These are phyloP conservation scores for Xestobium rufovillosum DNA, from an alignment of 2,888 invertebrate genomes.

Conservation along the genomic window DNA sequence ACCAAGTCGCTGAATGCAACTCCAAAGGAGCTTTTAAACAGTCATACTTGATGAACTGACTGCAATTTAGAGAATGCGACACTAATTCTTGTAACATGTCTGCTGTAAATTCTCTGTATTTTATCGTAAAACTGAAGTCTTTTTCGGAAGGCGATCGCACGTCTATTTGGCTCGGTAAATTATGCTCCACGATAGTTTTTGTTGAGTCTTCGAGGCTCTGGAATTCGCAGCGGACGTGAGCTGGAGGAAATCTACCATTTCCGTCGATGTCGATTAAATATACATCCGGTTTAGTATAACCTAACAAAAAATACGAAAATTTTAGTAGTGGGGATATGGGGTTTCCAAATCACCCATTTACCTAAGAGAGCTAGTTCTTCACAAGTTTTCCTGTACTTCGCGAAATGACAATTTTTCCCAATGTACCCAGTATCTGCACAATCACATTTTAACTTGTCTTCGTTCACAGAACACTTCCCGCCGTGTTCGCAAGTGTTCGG, in stretches of 20 bases:
- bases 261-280: conserved; percentile 92
- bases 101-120: conserved; percentile 81
- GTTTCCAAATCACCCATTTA: too few relatives aligned
- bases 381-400: conserved; percentile 83
- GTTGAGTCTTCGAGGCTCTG: conserved; percentile 78
- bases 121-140: conserved; percentile 79
- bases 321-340: too few relatives aligned
- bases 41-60: conserved; percentile 84
- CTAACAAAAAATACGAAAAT: conserved; percentile 24
- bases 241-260: conserved; percentile 85
- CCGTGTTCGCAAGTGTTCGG: conserved; percentile 91
- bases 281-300: conserved; percentile 83
- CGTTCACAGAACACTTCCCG: conserved; percentile 82
- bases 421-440: conserved; percentile 86
- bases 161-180: conserved; percentile 83
- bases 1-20: conserved; percentile 83
- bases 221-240: conserved; percentile 87
- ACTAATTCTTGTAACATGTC: conserved; percentile 88
- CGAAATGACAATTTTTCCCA: conserved; percentile 92
- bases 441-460: conserved; percentile 81
- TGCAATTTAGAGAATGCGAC: conserved; percentile 81
- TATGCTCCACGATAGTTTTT: conserved; percentile 85
- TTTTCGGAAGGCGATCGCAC: conserved; percentile 70
- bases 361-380: conserved; percentile 82
- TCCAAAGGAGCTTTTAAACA: conserved; percentile 84